Evolutionary conservation across 2,888 invertebrate species (phyloP), one percentile per base, ranked within the genome.

Genomic region (Julus scanicus): DNA sequence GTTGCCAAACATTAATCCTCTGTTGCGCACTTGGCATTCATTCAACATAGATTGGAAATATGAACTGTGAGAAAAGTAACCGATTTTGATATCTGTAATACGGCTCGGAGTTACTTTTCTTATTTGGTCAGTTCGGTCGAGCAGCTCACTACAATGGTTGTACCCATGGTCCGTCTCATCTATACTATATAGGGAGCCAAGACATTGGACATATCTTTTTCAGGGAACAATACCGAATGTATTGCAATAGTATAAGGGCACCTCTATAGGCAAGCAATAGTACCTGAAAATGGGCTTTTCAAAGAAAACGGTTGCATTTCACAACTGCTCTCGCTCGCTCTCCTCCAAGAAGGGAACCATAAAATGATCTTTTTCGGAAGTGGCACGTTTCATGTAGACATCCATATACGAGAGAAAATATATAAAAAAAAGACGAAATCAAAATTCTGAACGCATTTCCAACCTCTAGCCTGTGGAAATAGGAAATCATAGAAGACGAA

Each of bases 401-500:
- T 49, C 85, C 44, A 49, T 85, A 85, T 15, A 85, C 3, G 13
- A 9, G 40, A 13, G 40, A 44, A 85, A 85, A 85, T 44, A 85
- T 44, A 85, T 85, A 49, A 20, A 48, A 49, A 85, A 48, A 49
- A 85, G 80, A 80, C 48, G 20, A 87, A 87, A 87, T 87, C 87
- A 87, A 87, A 87, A 87, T 87, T 87, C 87, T 71, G 87, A 37
- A 39, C 87, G 48, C 87, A 87, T 87, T 71, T 40, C 71, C 63
- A 57, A 87, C 87, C 87, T 87, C 63, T 87, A 53, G 87, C 71
- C 63, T 40, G 39, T 87, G 63, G 87, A 87, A 57, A 57, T 87
- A 87, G 63, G 87, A 87, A 87, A 87, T 87, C 87, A 87, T 87
- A 87, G 57, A 87, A 71, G 87, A 87, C 85, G 63, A 87, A 87